Base-by-base conservation (phyloP, 2,888 invertebrate genomes). In the Erynnis tages region DNA sequence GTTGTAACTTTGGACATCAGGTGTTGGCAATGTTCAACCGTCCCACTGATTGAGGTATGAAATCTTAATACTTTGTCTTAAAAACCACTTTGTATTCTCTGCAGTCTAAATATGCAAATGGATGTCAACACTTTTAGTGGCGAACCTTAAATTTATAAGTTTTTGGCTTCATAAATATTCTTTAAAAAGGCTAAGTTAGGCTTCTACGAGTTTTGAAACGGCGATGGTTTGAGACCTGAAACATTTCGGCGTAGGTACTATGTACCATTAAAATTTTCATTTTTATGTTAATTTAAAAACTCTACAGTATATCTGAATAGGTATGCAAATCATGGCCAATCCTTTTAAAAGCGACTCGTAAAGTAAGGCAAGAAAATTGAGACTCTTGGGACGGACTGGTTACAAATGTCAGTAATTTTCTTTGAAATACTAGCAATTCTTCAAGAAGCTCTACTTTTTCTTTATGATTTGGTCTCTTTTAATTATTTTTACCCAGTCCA, bases 31-130 rank as follows among this genome's bases (percentile, higher is more conserved):
- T 38, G 23, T 23, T 21, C 21, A 23, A 2, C 25, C 52, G 49
- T 46, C 55, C 53, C 11, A 19, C 35, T 16, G 35, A 37, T 49
- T 52, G 54, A 54, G 56, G 56, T 53, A 58, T 59, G 55, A 60
- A 59, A 59, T 58, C 58, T 58, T 44, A 25, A 44, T 52, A 37
- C 30, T 49, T 49, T 50, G 27, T 43, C 49, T 43, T 34, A 4
- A 41, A 40, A 41, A n/a, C 5, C 23, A 5, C 48, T 14, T 40
- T 48, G 19, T 30, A 25, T 34, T 19, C 25, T 49, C 8, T 17
- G 13, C 37, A 38, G 23, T 21, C 38, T 38, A 23, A 38, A 38
- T 38, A 38, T 38, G 38, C 23, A 38, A 38, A 38, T 38, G 6
- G 23, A 38, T 11, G 0, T 13, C 38, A 7, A 8, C 23, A 23